Evolutionary conservation across 2,888 invertebrate species (phyloP).

Genomic region (Lepidonotus clava): DNA sequence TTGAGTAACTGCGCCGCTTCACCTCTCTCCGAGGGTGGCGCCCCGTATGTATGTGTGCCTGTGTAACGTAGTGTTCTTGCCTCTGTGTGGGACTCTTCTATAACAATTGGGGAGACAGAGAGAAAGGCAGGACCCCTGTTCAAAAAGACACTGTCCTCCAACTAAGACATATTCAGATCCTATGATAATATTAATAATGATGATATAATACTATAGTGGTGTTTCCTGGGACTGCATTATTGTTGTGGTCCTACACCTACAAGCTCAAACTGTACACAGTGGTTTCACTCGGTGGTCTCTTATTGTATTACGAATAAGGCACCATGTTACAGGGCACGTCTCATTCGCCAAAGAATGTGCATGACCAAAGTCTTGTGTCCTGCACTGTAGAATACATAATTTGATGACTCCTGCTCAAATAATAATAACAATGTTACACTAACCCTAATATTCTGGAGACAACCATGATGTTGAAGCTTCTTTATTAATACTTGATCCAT

Average conservation of each 20-base stretch:
- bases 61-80: conserved; percentile 15
- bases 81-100: conserved; percentile 39
- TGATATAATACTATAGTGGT: not conserved
- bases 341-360: conserved; percentile 5
- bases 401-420: conserved; percentile 45
- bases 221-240: not conserved
- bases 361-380: not conserved
- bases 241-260: not conserved
- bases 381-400: conserved; percentile 25
- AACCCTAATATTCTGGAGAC: conserved; percentile 46
- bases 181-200: not conserved
- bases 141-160: too few species aligned
- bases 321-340: not conserved
- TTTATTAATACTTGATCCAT: too few species aligned
- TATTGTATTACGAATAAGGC: too few species aligned
- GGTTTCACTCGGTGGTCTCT: not conserved
- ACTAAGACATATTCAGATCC: too few species aligned
- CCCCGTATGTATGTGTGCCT: conserved; percentile 17
- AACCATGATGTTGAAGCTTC: conserved; percentile 13
- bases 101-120: conserved; percentile 9
- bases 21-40: not conserved
- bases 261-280: conserved; percentile 7
- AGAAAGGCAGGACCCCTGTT: conserved; percentile 9
- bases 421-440: conserved; percentile 41
- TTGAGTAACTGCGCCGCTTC: not conserved